phyloP scores from a whole-genome alignment of 1,140 invertebrate genomes.

The Pogonus chalceus region DNA sequence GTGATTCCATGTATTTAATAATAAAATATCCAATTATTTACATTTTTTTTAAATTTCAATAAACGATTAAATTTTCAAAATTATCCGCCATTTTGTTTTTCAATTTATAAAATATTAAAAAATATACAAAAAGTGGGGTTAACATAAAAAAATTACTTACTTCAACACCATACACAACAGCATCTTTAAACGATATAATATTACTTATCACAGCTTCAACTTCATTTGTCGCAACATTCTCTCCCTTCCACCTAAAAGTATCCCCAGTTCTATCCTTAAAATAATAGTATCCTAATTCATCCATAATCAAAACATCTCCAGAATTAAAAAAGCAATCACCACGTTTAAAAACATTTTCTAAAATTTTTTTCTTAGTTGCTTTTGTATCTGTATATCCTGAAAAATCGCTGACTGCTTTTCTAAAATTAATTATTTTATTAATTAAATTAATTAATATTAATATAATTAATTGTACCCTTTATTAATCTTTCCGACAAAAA shows the following conservation, averaged over 20 bases:
- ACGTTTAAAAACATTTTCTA: conserved; percentile 69
- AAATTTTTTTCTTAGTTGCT: conserved; percentile 88
- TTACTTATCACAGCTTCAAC: conserved; percentile 87
- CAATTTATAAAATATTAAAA: too few species aligned
- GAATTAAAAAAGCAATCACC: conserved; percentile 90
- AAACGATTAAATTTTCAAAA: too few species aligned
- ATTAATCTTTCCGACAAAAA: conserved; percentile 73
- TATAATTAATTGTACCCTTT: conserved; percentile 33
- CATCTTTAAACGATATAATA: conserved; percentile 59
- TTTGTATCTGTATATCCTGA: conserved; percentile 78
- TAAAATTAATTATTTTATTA: neutral
- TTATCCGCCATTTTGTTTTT: too few species aligned
- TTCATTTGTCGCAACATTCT: conserved; percentile 95
- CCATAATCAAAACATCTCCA: conserved; percentile 85
- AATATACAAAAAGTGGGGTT: too few species aligned
- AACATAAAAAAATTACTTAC: conserved; percentile 40
- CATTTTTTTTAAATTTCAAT: too few species aligned
- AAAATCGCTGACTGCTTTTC: conserved; percentile 54
- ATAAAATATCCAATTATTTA: too few species aligned
- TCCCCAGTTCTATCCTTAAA: conserved; percentile 94
- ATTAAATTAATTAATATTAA: neutral
- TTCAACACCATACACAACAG: conserved; percentile 79
- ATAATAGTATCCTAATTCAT: conserved; percentile 87
- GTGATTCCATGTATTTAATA: too few species aligned
- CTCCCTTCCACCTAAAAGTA: conserved; percentile 89